phyloP scores from a whole-genome alignment of 2,888 invertebrate genomes.

The Sialis lutaria region DNA sequence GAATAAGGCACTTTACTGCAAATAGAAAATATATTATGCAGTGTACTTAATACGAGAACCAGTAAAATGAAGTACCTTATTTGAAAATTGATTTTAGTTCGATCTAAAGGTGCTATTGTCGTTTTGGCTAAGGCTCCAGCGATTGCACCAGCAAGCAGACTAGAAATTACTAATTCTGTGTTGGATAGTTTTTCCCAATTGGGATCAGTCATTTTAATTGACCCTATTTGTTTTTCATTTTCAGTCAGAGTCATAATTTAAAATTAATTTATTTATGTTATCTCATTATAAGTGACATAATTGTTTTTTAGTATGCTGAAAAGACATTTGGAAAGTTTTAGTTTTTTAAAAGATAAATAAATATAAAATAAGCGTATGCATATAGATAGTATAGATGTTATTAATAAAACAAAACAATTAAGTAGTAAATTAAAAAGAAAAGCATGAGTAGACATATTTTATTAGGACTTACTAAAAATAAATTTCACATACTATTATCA shows the following conservation, averaged over 20 bases:
- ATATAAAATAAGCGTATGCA: too few species aligned
- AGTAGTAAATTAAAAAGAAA: too few species aligned
- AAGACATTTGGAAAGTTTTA: too few species aligned
- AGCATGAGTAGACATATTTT: too few species aligned
- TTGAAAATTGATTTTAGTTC: slow-evolving; percentile 98
- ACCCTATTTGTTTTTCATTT: not conserved
- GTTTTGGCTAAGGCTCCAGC: slow-evolving; percentile 95
- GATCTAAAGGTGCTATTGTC: slow-evolving; percentile 88
- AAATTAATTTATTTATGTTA: not conserved
- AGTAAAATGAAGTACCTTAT: slow-evolving; percentile 32
- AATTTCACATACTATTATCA: not conserved
- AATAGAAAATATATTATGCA: slow-evolving; percentile 5
- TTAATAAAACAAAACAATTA: too few species aligned
- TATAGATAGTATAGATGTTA: too few species aligned
- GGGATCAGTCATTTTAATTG: not conserved
- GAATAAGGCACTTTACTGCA: slow-evolving; percentile 51
- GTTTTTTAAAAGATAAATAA: too few species aligned
- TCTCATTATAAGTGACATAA: not conserved
- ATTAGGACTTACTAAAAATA: not conserved
- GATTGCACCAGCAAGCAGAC: slow-evolving; percentile 76
- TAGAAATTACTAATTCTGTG: slow-evolving; percentile 52
- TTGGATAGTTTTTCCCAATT: slow-evolving; percentile 22
- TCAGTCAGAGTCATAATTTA: not conserved
- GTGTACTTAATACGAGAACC: too few species aligned
- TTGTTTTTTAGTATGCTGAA: not conserved